phyloP scores from a whole-genome alignment of 2,888 invertebrate species.

The Drosophila limbata region DNA sequence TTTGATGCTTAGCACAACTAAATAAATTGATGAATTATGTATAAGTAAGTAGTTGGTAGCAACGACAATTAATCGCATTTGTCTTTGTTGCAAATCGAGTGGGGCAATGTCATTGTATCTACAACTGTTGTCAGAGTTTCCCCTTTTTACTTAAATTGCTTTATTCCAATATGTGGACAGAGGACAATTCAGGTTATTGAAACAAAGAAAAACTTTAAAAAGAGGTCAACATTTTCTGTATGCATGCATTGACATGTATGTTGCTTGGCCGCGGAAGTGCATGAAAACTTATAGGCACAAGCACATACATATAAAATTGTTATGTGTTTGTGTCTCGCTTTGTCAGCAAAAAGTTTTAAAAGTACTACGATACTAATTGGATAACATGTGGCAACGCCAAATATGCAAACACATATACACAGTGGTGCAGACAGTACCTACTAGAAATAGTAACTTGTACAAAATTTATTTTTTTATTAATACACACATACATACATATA shows the following conservation, averaged over 20 bases:
- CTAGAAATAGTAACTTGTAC: too few relatives aligned
- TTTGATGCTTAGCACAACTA: too few relatives aligned
- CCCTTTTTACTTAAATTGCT: slow-evolving; percentile 31
- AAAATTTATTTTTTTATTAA: too few relatives aligned
- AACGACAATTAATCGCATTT: slow-evolving; percentile 40
- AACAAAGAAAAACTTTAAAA: slow-evolving; percentile 34
- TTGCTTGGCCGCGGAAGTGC: slow-evolving; percentile 34
- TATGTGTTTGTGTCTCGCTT: slow-evolving; percentile 9
- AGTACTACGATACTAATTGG: slow-evolving; percentile 45
- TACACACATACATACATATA: too few relatives aligned
- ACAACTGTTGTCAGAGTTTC: slow-evolving; percentile 19
- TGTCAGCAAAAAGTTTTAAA: slow-evolving; percentile 26
- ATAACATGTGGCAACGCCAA: slow-evolving; percentile 54
- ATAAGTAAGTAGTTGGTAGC: neutral
- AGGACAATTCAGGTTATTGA: slow-evolving; percentile 43
- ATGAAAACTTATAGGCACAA: slow-evolving; percentile 43
- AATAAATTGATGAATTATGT: too few relatives aligned
- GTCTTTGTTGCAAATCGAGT: slow-evolving; percentile 35
- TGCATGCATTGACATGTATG: neutral
- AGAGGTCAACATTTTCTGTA: slow-evolving; percentile 44
- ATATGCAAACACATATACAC: slow-evolving; percentile 6
- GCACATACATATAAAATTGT: slow-evolving; percentile 14
- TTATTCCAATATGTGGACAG: slow-evolving; percentile 21
- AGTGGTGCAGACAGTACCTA: neutral
- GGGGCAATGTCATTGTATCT: slow-evolving; percentile 25